A percentile compares a stretch with the other conserved stretches of the same genome.
Evolutionary conservation across 2,797 vertebrate genomes (phyloP).

Genomic region (Anguilla pacifica): DNA sequence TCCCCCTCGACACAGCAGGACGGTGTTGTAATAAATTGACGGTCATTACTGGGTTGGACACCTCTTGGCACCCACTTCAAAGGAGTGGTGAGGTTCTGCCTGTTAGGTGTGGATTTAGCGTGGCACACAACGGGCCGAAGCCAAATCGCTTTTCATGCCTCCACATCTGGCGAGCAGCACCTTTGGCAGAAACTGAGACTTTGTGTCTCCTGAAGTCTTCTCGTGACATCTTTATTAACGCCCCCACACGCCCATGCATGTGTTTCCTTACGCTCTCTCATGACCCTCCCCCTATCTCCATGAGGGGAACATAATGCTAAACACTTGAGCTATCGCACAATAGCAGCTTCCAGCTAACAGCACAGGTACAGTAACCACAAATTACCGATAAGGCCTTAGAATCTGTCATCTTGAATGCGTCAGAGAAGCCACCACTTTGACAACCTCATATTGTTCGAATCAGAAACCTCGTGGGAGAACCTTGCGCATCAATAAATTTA

Average conservation of each 20-base stretch:
- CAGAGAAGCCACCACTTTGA: slow-evolving; percentile 26
- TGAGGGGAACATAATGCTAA: slow-evolving; percentile 65
- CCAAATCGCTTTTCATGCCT: slow-evolving; percentile 57
- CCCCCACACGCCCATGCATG: slow-evolving; percentile 59
- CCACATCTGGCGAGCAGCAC: slow-evolving; percentile 80
- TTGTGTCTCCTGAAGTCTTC: slow-evolving; percentile 74
- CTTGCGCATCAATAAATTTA: slow-evolving; percentile 63
- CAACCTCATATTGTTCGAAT: neutral
- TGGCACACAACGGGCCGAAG: slow-evolving; percentile 60
- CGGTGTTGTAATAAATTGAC: slow-evolving; percentile 69
- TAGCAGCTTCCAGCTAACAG: slow-evolving; percentile 35
- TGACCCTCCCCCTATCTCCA: slow-evolving; percentile 46
- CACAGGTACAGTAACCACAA: slow-evolving; percentile 57
- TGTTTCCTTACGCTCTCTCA: slow-evolving; percentile 40
- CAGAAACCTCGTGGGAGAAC: neutral
- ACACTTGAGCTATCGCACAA: slow-evolving; percentile 64
- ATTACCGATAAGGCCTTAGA: slow-evolving; percentile 42
- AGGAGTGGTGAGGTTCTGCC: slow-evolving; percentile 63
- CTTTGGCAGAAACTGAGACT: slow-evolving; percentile 75
- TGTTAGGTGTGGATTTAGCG: slow-evolving; percentile 67
- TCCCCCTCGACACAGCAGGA: slow-evolving; percentile 63
- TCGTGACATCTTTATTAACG: slow-evolving; percentile 80
- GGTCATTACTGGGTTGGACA: slow-evolving; percentile 73
- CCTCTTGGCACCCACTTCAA: slow-evolving; percentile 75
- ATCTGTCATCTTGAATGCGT: slow-evolving; percentile 50